These are phyloP conservation scores for Ricordea florida DNA, from an alignment of 92 coral and sea anemone species.

Conservation along the genomic window DNA sequence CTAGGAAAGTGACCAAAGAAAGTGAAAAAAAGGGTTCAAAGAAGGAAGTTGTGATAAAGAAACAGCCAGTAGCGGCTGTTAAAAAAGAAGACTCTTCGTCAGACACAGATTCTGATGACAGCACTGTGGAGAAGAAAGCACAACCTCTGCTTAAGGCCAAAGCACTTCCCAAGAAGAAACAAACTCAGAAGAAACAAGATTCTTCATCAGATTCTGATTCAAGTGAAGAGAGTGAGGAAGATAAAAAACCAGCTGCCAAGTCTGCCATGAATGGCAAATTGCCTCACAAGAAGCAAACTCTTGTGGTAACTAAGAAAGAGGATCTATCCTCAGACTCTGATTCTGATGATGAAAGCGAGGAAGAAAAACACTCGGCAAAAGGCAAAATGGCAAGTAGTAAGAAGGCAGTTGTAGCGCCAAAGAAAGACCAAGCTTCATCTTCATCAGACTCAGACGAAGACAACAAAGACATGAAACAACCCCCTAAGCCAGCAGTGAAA, in stretches of 20 bases:
- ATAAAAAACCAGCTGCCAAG: too few relatives aligned
- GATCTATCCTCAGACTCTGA: neutral
- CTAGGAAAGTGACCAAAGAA: too few relatives aligned
- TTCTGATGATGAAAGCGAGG: neutral
- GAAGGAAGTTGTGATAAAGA: neutral
- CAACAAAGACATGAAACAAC: neutral
- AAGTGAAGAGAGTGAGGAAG: neutral
- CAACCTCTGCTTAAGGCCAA: too few relatives aligned
- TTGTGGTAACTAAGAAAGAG: neutral
- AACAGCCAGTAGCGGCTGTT: neutral
- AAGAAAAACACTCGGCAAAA: neutral
- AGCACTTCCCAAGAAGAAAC: neutral
- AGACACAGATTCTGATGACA: too few relatives aligned
- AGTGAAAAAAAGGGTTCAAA: too few relatives aligned
- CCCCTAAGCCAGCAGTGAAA: neutral
- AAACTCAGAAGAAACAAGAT: neutral
- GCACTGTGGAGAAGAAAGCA: too few relatives aligned
- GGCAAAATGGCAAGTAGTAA: too few relatives aligned
- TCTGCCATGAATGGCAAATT: neutral
- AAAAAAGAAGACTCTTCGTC: neutral
- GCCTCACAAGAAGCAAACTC: neutral
- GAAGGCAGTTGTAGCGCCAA: neutral
- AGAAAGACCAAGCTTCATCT: neutral
- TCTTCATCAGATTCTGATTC: constrained; percentile 14
- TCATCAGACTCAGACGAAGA: neutral